phyloP scores from a whole-genome alignment of 2,113 vertebrate species.

The Leptobrachium ailaonicum region DNA sequence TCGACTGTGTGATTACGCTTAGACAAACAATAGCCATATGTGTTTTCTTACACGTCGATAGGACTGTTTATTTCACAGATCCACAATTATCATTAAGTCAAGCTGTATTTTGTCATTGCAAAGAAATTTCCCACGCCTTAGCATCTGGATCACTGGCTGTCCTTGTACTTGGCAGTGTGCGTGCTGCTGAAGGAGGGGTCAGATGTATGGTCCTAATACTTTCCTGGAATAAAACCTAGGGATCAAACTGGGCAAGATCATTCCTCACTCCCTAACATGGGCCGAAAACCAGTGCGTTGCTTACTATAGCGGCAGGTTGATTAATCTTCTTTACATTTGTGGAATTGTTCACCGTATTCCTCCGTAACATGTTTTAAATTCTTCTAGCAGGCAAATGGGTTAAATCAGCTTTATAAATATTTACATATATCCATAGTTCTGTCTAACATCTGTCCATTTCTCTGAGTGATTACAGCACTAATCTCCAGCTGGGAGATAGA shows the following conservation, averaged over 20 bases:
- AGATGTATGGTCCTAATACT: conserved; percentile 45
- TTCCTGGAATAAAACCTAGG: conserved; percentile 1
- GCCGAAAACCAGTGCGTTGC: neutral
- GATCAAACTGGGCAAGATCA: conserved; percentile 16
- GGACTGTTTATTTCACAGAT: conserved; percentile 46
- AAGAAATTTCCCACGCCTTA: conserved; percentile 49
- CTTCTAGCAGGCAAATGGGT: conserved; percentile 16
- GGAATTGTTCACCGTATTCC: neutral
- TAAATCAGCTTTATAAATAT: conserved; percentile 40
- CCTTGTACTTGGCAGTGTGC: conserved; percentile 31
- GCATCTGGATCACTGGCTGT: conserved; percentile 49
- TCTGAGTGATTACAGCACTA: neutral
- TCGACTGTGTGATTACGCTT: conserved; percentile 2
- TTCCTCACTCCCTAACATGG: conserved; percentile 19
- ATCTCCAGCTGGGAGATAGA: neutral
- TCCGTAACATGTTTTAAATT: conserved; percentile 20
- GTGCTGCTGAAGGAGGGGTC: conserved; percentile 22
- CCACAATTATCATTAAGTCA: conserved; percentile 35
- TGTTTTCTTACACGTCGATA: conserved; percentile 39
- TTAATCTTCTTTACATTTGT: neutral
- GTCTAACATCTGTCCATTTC: conserved; percentile 20
- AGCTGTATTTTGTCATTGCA: conserved; percentile 43
- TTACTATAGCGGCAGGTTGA: neutral
- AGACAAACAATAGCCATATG: conserved; percentile 37
- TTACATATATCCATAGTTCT: conserved; percentile 17